phyloP scores from a whole-genome alignment of 2,797 vertebrate genomes.

The Diplodus sargus region DNA sequence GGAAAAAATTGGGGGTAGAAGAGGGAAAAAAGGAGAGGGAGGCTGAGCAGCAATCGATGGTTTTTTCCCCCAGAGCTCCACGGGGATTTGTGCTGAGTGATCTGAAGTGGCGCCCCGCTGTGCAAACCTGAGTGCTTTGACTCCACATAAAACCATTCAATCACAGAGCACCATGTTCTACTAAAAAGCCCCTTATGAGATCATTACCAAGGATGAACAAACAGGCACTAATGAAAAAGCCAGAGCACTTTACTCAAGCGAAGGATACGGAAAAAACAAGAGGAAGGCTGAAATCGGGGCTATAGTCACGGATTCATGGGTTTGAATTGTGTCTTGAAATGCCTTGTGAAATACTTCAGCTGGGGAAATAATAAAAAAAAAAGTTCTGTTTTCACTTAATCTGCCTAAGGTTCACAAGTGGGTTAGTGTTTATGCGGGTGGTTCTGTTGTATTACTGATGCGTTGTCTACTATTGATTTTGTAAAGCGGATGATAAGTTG shows the following conservation, averaged over 20 bases:
- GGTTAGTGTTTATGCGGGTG: background rate
- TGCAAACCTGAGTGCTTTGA: conserved; percentile 82
- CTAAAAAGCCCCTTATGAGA: conserved; percentile 82
- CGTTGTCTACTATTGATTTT: background rate
- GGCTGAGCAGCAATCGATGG: conserved; percentile 73
- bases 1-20: conserved; percentile 52
- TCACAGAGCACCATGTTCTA: conserved; percentile 76
- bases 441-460: background rate
- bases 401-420: background rate
- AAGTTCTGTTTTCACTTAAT: background rate
- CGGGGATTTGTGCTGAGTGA: conserved; percentile 78
- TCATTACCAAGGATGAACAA: conserved; percentile 78
- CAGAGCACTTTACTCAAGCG: conserved; percentile 40
- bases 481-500: no score
- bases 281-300: conserved; percentile 19
- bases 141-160: conserved; percentile 82
- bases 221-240: conserved; percentile 75
- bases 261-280: conserved; percentile 39
- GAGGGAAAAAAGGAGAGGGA: conserved; percentile 49
- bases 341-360: no score
- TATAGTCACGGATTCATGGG: background rate
- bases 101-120: conserved; percentile 81
- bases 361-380: background rate
- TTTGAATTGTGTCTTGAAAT: conserved; percentile 3
- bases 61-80: conserved; percentile 65